Base-by-base conservation (phyloP, 1,140 invertebrate species). In the Sipha flava region DNA sequence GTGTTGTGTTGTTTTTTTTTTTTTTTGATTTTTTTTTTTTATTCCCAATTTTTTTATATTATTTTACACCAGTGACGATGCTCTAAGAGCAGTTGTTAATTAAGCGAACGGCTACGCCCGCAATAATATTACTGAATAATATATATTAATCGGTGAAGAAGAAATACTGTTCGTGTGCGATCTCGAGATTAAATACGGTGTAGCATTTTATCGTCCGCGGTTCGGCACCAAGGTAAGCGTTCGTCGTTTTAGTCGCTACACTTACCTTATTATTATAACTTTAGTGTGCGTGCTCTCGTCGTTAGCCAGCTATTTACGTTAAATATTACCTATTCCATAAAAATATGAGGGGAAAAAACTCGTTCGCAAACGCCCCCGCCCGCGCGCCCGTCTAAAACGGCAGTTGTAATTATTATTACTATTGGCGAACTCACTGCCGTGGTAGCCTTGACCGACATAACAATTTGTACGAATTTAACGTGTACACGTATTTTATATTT, bases 1-100 rank as follows among this genome's bases (percentile, higher is more conserved):
- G 47, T 57, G 72, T 75, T 37, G 23, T 75, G 72, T 57, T 57
- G 73, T 59, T 57, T 77, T 77, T 77, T 52, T 73, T 12, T 54
- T 77, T 43, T 75, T 23, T 40, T 66, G 34, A 43, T 43, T 40
- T 66, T 43, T 26, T 54, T 23, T 26, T 2, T 21, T 6, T 6
- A n/a, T n/a, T n/a, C n/a, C n/a, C 21, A 59, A 21, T 59, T 21
- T 40, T 40, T 40, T 10, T 10, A 59, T n/a, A n/a, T n/a, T n/a
- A n/a, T 59, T 59, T 59, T 37, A 57, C 18, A 29, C 52, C 21
- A 26, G 52, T 57, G 73, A 77, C n/a, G 29, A 77, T 77, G 52
- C 14, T 59, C 34, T 59, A 23, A 77, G 57, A 77, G 40, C 47
- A 70, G 10, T 40, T 6, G 10, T 10, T 40, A 70, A 70, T 47